Percentiles rank a stretch among this genome's conserved stretches.
Evolutionary conservation across 2,113 vertebrate species (phyloP).

Genomic region (Zootoca vivipara): DNA sequence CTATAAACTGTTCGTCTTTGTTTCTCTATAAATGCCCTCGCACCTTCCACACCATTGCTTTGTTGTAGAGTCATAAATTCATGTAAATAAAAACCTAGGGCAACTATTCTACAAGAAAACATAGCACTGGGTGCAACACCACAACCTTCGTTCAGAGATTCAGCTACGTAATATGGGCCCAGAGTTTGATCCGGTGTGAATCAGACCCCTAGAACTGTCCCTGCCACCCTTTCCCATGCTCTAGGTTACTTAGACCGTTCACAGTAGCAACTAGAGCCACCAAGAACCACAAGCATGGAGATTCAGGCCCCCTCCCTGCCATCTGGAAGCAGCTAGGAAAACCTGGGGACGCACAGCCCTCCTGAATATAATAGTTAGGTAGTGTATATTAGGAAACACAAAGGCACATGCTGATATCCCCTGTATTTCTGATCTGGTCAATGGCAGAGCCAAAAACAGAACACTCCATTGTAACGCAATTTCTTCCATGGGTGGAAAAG

Average conservation of each 20-base stretch:
- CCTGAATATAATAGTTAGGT: too few relatives aligned
- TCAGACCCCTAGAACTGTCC: not conserved
- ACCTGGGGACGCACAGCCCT: too few relatives aligned
- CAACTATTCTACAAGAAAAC: not conserved
- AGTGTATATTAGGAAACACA: not conserved
- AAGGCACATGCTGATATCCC: not conserved
- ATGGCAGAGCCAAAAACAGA: not conserved
- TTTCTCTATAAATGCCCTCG: not conserved
- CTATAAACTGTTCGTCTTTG: not conserved
- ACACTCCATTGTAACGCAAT: not conserved
- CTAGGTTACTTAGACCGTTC: not conserved
- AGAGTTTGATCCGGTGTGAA: not conserved
- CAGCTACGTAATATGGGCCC: not conserved
- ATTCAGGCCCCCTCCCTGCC: not conserved
- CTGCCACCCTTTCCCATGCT: not conserved
- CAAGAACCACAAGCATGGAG: not conserved
- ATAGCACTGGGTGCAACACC: not conserved
- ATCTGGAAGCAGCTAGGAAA: too few relatives aligned
- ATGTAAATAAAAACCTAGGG: not conserved
- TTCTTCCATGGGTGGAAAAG: too few relatives aligned
- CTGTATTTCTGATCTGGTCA: not conserved
- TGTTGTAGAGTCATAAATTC: not conserved
- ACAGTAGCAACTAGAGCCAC: not conserved
- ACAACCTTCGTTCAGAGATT: not conserved
- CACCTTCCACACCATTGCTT: not conserved